Conservation (phyloP, 2,113 vertebrate genomes). For the Cinclus cinclus region DNA sequence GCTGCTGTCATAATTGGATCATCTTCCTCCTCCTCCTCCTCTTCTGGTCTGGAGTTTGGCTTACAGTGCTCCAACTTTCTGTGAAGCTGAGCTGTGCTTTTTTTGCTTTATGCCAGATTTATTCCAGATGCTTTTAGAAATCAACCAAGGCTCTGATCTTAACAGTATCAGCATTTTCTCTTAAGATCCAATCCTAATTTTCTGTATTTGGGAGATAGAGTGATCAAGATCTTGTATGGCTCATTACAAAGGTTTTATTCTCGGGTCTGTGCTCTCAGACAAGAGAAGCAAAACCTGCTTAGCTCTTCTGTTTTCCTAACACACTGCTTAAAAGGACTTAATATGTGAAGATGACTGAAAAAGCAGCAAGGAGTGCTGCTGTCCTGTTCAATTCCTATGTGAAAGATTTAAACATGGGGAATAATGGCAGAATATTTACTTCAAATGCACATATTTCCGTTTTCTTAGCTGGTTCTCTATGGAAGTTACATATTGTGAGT, state of each 20-base stretch:
- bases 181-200: neutral
- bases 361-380: neutral
- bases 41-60: slow-evolving; percentile 8
- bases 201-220: neutral
- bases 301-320: neutral
- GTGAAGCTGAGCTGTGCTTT: neutral
- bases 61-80: neutral
- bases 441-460: neutral
- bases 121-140: slow-evolving; percentile 10
- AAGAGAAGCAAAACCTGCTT: neutral
- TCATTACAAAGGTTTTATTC: neutral
- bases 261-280: neutral
- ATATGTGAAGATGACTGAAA: neutral
- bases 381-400: neutral
- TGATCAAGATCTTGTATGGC: neutral
- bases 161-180: neutral
- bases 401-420: neutral
- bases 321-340: neutral
- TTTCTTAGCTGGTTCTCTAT: neutral
- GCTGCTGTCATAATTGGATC: slow-evolving; percentile 31
- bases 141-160: neutral
- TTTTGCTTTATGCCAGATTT: slow-evolving; percentile 3
- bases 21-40: neutral
- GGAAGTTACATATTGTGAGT: neutral
- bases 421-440: neutral